Evolutionary conservation across 92 coral and sea anemone genomes (phyloP), one percentile per base, ranked within the genome.

Genomic region (Palythoa grandis): DNA sequence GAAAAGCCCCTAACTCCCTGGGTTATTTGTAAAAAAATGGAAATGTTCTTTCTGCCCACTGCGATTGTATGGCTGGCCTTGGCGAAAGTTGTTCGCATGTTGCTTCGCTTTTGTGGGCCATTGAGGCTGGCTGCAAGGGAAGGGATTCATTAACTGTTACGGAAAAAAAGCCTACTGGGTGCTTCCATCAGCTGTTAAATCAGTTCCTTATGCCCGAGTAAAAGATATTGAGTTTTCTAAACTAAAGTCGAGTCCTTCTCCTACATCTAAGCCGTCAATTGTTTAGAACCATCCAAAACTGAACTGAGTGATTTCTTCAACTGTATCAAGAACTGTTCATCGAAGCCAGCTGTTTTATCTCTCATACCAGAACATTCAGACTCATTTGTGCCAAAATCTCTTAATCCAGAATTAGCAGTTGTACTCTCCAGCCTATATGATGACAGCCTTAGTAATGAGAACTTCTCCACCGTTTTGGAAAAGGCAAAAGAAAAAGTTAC

Each of bases 131-230:
- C 35, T 29, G 35, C 35, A 0, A 0, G 35, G 1, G 35, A 29
- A 29, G 35, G 35, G 35, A 1, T 29, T 29, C 35, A 1, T 29
- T 29, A 29, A 29, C 65, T 50, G 60, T 88, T 1, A 91, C 91
- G 87, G 4, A 82, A 82, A 43, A 43, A 43, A 43, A 43, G 48
- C 5, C 48, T 43, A 43, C 48, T 43, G 6, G 48, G 50, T 8
- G 57, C 89, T 88, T 10, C 93, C 91, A 38, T 52, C 93, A n/a
- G 86, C 89, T 5, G 91, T 88, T 5, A 91, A 91, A 37, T 43
- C 83, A 58, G 91, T 88, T 7, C 89, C 93, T 20, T 91, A 88
- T 91, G 23, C 83, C 38, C 76, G 84, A 60, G 87, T 90, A 48
- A 82, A 76, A 19, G 91, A 90, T 19, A 91, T 88, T 14, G 20